Conservation (phyloP, 1,140 invertebrate genomes). For the Trachymyrmex septentrionalis region DNA sequence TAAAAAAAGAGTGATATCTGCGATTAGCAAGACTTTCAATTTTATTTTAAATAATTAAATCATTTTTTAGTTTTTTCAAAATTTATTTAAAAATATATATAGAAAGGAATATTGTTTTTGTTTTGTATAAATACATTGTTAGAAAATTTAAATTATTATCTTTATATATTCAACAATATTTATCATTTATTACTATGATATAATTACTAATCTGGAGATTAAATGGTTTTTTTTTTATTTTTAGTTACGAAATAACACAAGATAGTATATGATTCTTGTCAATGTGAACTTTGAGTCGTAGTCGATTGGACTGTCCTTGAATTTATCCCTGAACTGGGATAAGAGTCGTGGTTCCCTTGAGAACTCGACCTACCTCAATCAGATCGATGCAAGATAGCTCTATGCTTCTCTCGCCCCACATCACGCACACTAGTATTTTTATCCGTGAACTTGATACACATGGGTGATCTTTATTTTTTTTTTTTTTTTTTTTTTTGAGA, state of each 20-base stretch:
- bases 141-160: not conserved
- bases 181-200: not conserved
- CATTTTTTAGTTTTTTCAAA: not conserved
- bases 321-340: slow-evolving; percentile 84
- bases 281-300: slow-evolving; percentile 42
- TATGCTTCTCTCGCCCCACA: slow-evolving; percentile 70
- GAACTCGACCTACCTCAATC: slow-evolving; percentile 84
- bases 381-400: slow-evolving; percentile 83
- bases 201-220: not conserved
- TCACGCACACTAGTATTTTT: slow-evolving; percentile 74
- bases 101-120: not conserved
- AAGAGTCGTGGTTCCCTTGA: slow-evolving; percentile 81
- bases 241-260: not conserved
- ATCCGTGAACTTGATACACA: slow-evolving; percentile 70
- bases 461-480: slow-evolving; percentile 42
- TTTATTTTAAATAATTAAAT: slow-evolving; percentile 6
- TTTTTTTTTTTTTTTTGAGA: not conserved
- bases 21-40: not conserved
- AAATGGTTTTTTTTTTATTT: not conserved
- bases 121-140: not conserved
- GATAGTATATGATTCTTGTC: not conserved
- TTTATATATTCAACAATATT: not conserved
- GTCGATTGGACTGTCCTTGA: slow-evolving; percentile 82
- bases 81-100: not conserved
- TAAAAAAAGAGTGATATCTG: no score